A percentile compares a stretch with the other conserved stretches of the same genome.
These are phyloP conservation scores for Nannospalax galili DNA, from an alignment of 2,113 vertebrate genomes.

Conservation along the genomic window DNA sequence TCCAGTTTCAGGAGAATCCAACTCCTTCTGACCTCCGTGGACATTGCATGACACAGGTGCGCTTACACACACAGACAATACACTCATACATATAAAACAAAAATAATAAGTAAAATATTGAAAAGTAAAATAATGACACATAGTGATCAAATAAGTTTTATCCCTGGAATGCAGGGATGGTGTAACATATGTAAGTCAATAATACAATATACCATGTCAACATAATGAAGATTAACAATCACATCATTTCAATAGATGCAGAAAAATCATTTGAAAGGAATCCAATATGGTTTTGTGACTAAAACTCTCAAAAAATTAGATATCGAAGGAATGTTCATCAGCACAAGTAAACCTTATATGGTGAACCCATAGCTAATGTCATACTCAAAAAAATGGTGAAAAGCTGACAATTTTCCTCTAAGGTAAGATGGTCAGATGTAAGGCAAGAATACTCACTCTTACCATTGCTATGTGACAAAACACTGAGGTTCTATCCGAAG, in stretches of 20 bases:
- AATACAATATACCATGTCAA: neutral
- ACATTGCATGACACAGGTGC: too few relatives aligned
- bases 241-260: neutral
- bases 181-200: neutral
- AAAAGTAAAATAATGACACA: too few relatives aligned
- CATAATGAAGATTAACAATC: neutral
- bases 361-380: neutral
- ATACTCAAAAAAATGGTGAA: neutral
- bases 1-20: too few relatives aligned
- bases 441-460: neutral
- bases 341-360: neutral
- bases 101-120: too few relatives aligned
- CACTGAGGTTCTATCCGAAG: neutral
- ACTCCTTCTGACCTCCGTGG: too few relatives aligned
- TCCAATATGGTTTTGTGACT: neutral
- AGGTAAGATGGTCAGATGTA: neutral
- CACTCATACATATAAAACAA: too few relatives aligned
- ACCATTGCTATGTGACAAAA: neutral
- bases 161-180: neutral
- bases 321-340: neutral
- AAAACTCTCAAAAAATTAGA: neutral
- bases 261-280: neutral
- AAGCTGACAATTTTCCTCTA: neutral
- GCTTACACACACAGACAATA: too few relatives aligned
- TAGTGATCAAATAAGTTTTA: neutral